Percentiles rank a stretch among this genome's conserved stretches.
These are phyloP conservation scores for Apodemia mormo DNA, from an alignment of 2,888 invertebrate species.

Conservation along the genomic window DNA sequence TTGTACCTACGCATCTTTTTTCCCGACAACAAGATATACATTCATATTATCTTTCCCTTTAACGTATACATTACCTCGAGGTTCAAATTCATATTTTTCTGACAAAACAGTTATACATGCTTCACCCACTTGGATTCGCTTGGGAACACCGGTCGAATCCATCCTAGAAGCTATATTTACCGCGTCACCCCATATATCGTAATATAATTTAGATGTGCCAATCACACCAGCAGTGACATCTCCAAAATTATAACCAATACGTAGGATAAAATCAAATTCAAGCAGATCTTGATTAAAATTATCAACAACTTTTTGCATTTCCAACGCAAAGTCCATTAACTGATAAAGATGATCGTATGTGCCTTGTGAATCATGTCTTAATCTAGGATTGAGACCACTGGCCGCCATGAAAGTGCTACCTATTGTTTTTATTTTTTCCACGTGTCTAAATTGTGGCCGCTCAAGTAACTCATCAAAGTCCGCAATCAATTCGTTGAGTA, in stretches of 20 bases:
- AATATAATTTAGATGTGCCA: conserved; percentile 96
- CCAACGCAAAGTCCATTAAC: conserved; percentile 95
- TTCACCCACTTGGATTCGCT: conserved; percentile 91
- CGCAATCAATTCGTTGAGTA: conserved; percentile 96
- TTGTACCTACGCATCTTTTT: conserved; percentile 66
- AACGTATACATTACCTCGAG: conserved; percentile 96
- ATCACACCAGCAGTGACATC: conserved; percentile 98
- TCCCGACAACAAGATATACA: conserved; percentile 87
- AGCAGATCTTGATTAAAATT: conserved; percentile 94
- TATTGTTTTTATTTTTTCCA: conserved; percentile 99
- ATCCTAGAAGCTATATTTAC: conserved; percentile 98
- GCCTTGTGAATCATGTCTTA: conserved; percentile 85
- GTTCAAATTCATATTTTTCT: conserved; percentile 91
- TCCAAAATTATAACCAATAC: conserved; percentile 95
- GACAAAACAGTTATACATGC: conserved; percentile 87
- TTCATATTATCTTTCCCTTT: conserved; percentile 98
- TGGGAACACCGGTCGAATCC: conserved; percentile 97
- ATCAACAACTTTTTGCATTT: conserved; percentile 93
- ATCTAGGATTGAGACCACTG: conserved; percentile 93
- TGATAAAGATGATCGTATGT: conserved; percentile 91
- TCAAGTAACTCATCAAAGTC: conserved; percentile 97
- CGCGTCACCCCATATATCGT: conserved; percentile 99
- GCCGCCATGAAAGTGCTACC: conserved; percentile 99
- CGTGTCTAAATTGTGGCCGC: conserved; percentile 89
- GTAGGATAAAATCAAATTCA: conserved; percentile 92